Evolutionary conservation across 2,888 invertebrate species (phyloP).

Genomic region (Deilephila elpenor): DNA sequence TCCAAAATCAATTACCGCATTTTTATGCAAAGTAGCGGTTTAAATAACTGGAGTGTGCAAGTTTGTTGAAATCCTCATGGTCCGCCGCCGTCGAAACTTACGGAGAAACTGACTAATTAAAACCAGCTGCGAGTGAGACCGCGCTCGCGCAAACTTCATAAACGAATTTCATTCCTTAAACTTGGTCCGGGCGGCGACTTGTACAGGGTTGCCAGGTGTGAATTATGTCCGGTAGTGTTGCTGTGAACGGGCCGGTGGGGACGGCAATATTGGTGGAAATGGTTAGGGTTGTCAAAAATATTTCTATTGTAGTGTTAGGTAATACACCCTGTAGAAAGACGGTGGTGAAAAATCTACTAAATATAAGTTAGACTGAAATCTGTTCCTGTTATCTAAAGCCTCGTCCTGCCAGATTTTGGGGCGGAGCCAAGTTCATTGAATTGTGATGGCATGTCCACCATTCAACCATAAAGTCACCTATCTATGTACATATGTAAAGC

Average conservation of each 20-base stretch:
- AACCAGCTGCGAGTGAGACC: slow-evolving; percentile 35
- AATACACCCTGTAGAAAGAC: neutral
- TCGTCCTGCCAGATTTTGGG: no score
- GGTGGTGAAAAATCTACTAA: no score
- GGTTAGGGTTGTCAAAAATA: neutral
- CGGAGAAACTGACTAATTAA: slow-evolving; percentile 39
- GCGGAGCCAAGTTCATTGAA: no score
- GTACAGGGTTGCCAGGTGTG: neutral
- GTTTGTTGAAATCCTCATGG: neutral
- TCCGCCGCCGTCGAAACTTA: neutral
- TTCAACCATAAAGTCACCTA: no score
- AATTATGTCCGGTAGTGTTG: neutral
- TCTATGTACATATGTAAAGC: no score
- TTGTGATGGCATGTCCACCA: no score
- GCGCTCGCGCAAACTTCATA: slow-evolving; percentile 45
- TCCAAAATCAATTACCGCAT: neutral
- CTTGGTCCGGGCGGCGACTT: slow-evolving; percentile 30
- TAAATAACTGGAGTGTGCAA: neutral
- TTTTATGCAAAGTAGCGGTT: neutral
- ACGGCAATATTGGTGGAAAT: neutral
- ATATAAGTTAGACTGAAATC: no score
- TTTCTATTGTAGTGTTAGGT: neutral
- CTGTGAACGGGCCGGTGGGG: neutral
- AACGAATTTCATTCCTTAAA: slow-evolving; percentile 48
- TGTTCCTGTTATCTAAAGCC: no score